Base-by-base conservation (phyloP, 2,797 vertebrate species). In the Ceyx erithaca region DNA sequence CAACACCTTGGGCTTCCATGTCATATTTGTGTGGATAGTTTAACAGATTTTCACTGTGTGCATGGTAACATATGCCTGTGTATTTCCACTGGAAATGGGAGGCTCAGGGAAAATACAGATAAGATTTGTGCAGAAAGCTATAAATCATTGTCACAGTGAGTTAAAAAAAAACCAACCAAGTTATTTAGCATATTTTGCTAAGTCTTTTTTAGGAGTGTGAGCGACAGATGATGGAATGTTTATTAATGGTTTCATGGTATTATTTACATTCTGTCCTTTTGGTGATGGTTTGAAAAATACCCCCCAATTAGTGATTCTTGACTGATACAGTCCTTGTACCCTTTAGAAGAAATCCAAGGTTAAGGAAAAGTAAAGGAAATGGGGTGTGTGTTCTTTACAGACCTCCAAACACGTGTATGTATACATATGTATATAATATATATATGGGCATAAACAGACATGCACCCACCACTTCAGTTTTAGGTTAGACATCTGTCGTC, bases 1-100 rank as follows among this genome's bases (percentile, higher is more conserved):
- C 46, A 58, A 23, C 13, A 6, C 41, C 6, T 0, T 18, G 13
- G n/a, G 35, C 55, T 68, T 31, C 70, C 4, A 0, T 8, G 18
- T 51, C 31, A 0, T 10, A 1, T 23, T 1, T 2, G 3, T 33
- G 20, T 30, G 49, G 12, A 7, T 6, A 15, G 33, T 28, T 11
- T 40, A 71, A 12, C 20, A 23, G 0, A 4, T 64, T 45, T 33
- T 31, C 55, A 6, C 9, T 20, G 54, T 2, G 49, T 51, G 17
- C 17, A 6, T 17, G 35, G 45, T 14, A 30, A 62, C 21, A 7
- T 0, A 0, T 52, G 43, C 30, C 45, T 37, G 5, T 13, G 26
- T 3, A 1, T 69, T 79, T 75, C 48, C 9, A 3, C 5, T 20
- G 35, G 30, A 64, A 90, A 43, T 16, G 6, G 7, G 55, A 55